These are phyloP conservation scores for Caenorhabditis sulstoni DNA, from an alignment of 2,888 invertebrate genomes.

Conservation along the genomic window DNA sequence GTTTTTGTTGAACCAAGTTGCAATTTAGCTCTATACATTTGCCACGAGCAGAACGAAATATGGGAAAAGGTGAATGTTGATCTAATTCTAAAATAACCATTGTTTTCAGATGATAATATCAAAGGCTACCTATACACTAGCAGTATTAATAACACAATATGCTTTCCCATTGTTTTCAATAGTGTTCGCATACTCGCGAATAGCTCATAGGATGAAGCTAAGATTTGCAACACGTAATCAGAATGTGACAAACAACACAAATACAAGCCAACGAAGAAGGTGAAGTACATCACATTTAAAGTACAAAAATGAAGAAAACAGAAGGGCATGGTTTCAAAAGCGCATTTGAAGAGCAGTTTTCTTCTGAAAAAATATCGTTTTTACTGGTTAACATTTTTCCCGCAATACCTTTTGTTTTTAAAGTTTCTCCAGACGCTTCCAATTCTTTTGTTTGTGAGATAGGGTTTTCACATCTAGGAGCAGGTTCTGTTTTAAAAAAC, in stretches of 20 bases:
- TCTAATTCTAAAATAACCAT: neutral
- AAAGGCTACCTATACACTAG: constrained; percentile 77
- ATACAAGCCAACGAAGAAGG: constrained; percentile 56
- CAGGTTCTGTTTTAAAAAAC: too few species aligned
- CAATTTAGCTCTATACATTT: constrained; percentile 72
- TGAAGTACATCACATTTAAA: too few species aligned
- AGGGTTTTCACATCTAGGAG: too few species aligned
- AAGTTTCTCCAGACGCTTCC: too few species aligned
- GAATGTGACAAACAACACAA: constrained; percentile 14
- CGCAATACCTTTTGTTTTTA: too few species aligned
- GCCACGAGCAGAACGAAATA: constrained; percentile 80
- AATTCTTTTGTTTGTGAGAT: too few species aligned
- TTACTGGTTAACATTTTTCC: too few species aligned
- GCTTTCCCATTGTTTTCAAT: constrained; percentile 77
- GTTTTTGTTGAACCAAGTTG: constrained; percentile 73
- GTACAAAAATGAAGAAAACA: too few species aligned
- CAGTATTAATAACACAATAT: constrained; percentile 77
- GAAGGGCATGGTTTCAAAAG: too few species aligned
- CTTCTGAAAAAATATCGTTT: too few species aligned
- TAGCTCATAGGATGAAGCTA: constrained; percentile 77
- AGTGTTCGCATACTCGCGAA: constrained; percentile 78
- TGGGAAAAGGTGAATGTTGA: constrained; percentile 72
- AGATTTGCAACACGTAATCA: constrained; percentile 69
- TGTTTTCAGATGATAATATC: constrained; percentile 74
- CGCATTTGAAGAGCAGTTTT: too few species aligned